Evolutionary conservation across 2,888 invertebrate species (phyloP), one percentile per base, ranked within the genome.

Genomic region (Matsumyia berberina): DNA sequence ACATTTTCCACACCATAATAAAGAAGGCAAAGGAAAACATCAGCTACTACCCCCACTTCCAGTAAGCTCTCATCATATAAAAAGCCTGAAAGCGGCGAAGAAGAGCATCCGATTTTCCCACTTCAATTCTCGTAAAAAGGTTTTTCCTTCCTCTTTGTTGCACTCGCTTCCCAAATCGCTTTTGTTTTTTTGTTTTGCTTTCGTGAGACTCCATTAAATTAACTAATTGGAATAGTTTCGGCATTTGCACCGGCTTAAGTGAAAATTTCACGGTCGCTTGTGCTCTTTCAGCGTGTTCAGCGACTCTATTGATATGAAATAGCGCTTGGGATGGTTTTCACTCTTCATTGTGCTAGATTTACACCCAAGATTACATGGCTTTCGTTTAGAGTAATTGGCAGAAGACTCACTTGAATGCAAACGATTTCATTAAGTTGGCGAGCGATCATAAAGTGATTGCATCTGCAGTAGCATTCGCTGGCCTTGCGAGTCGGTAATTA

Each of bases 171-270:
- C 24, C 9, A 9, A 64, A 66, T 55, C 49, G 39, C 29, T 53
- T 46, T 70, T 11, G 49, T 49, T 12, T 49, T 37, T 60, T 29
- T 8, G 49, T 12, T 11, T 57, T 49, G 24, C 42, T 37, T 60
- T 29, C 11, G 49, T 12, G 35, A 60, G 11, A 57, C 69, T 78
- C 67, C 51, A 79, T 73, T 79, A 73, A 83, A 79, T 83, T 69
- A 83, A 69, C 73, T 74, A 79, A 83, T 79, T 83, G 79, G 19
- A 57, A 69, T 73, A 62, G 73, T 42, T 83, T 69, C 73, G 79
- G 49, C 44, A 73, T 55, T 73, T 57, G 60, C 67, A 62, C 60
- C 58, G 62, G 39, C 60, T 64, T 42, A 53, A 76, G 80, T 81
- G 64, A 64, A 81, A 67, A 58, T 73, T 83, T 83, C 69, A 79